Evolutionary conservation across 1,140 invertebrate genomes (phyloP).

Genomic region (Meloidogyne exigua): DNA sequence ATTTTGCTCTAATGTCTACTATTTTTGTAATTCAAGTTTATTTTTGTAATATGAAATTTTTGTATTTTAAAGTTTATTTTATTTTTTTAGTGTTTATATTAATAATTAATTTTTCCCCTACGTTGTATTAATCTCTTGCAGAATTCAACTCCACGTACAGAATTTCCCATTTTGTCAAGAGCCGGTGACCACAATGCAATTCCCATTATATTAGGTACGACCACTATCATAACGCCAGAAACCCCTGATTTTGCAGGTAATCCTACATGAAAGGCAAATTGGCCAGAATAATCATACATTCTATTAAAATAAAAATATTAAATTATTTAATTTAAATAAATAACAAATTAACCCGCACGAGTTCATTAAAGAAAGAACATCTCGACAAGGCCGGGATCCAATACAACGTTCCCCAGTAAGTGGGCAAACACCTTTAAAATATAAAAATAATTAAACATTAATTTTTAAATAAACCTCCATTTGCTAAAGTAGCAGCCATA

Average conservation of each 20-base stretch:
- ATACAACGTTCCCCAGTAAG: conserved; percentile 53
- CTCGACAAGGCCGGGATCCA: conserved; percentile 80
- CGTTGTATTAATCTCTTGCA: conserved; percentile 68
- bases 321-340: neutral
- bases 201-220: conserved; percentile 93
- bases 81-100: neutral
- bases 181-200: conserved; percentile 91
- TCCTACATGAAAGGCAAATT: conserved; percentile 72
- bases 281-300: conserved; percentile 70
- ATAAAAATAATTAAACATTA: neutral
- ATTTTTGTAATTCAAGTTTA: too few relatives aligned
- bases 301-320: neutral
- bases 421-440: conserved; percentile 64
- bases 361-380: conserved; percentile 69
- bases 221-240: conserved; percentile 83
- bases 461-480: conserved; percentile 73
- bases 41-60: too few relatives aligned
- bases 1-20: too few relatives aligned
- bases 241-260: conserved; percentile 93
- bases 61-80: too few relatives aligned
- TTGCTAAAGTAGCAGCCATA: conserved; percentile 89
- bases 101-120: neutral
- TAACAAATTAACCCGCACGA: conserved; percentile 42
- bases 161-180: conserved; percentile 82
- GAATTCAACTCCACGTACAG: conserved; percentile 84